Conservation (phyloP, 1,140 invertebrate genomes). For the Penaeus chinensis region DNA sequence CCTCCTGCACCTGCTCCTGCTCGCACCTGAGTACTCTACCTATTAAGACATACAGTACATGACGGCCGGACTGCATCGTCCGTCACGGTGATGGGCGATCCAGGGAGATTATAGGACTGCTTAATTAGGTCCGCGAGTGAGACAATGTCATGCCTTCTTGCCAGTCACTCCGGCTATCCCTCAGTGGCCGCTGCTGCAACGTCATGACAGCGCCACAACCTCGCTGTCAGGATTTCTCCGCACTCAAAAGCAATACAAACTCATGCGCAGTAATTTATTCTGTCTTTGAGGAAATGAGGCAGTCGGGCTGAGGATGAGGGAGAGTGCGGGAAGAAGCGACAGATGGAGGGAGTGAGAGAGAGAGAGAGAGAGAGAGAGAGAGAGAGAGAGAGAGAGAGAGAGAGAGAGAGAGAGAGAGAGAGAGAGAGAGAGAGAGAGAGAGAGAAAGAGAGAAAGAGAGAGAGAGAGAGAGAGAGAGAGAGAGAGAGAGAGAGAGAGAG, state of each 20-base stretch:
- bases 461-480: too few relatives aligned
- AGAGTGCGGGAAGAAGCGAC: conserved; percentile 4
- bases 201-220: conserved; percentile 29
- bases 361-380: too few relatives aligned
- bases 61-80: too few relatives aligned
- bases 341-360: not conserved
- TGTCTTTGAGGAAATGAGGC: conserved; percentile 31
- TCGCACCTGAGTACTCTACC: not conserved
- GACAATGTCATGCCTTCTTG: not conserved
- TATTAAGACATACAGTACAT: too few relatives aligned
- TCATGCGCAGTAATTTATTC: conserved; percentile 51
- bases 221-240: conserved; percentile 34
- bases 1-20: not conserved
- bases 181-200: conserved; percentile 28
- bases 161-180: conserved; percentile 36
- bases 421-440: too few relatives aligned
- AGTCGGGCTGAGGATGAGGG: not conserved
- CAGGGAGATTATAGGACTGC: too few relatives aligned
- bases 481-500: too few relatives aligned
- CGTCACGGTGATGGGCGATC: not conserved
- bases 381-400: too few relatives aligned
- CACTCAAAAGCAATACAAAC: conserved; percentile 40
- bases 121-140: too few relatives aligned
- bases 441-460: too few relatives aligned
- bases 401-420: too few relatives aligned